Base-by-base conservation (phyloP, 2,113 vertebrate species). In the Rhombomys opimus region DNA sequence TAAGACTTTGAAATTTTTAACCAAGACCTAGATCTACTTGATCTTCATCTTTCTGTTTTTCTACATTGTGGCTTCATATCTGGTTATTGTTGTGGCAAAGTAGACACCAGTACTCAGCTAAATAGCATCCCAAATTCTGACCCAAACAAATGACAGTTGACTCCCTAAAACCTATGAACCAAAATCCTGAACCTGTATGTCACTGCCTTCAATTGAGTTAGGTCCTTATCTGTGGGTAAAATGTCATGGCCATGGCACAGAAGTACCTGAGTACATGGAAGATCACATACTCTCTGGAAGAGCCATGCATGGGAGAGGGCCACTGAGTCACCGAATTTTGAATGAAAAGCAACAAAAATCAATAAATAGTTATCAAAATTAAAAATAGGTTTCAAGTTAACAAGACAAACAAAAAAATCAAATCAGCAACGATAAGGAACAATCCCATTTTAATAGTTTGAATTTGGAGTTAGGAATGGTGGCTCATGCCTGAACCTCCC, bases 281-380 rank as follows among this genome's bases (percentile, higher is more conserved):
- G 38, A 11, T 82, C 32, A 32, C 41, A 30, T 9, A 25, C 5
- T 87, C 63, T 5, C 17, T 32, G 61, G 38, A 17, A 23, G 25
- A 76, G 38, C 17, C 35, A 15, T 50, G 30, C 50, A 35, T 27
- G 3, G 57, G n/a, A 91, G 12, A 65, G 6, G 68, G 22, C 2
- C 59, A 32, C 23, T 25, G 18, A 59, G 52, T 82, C 50, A 72
- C 13, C 18, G 17, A 59, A 63, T 14, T 87, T 50, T 95, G 4
- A 57, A 87, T 84, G 8, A 95, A 1, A 35, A 9, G n/a, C 14
- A 97, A 88, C 70, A 91, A 91, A 97, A 93, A 41, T 12, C 52
- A 93, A 87, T 11, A 89, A 77, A 46, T 46, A 61, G 52, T 77
- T 23, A 41, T 67, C n/a, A 46, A 81, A 32, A 50, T 22, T 46